Base-by-base conservation (phyloP, 1,140 invertebrate species). In the Papilio xuthus region DNA sequence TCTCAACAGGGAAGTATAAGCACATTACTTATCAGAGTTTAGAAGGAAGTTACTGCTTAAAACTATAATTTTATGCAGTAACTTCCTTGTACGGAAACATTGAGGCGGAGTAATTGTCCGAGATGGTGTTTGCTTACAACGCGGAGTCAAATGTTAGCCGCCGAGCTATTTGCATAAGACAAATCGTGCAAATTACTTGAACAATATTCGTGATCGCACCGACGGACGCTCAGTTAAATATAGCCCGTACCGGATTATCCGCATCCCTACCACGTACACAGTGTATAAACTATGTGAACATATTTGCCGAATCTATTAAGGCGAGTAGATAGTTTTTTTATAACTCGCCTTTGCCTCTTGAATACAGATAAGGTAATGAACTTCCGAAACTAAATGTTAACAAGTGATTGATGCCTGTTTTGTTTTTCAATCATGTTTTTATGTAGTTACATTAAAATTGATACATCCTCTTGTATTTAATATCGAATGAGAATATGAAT, bases 171-270 rank as follows among this genome's bases (percentile, higher is more conserved):
- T 82, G 76, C 67, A 81, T 82, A 81, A 53, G 47, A 81, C 73
- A 78, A 71, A 71, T 81, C 9, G 77, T 77, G 75, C 71, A 70
- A 83, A 80, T 79, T 77, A 79, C 72, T 81, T 78, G 41, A 63
- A 78, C 72, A 81, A 83, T 78, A 84, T 80, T 83, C 75, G 75
- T 83, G 79, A 78, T 78, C 26, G 28, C 37, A 79, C 77, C 37
- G 37, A 81, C 56, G 60, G 37, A 81, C 56, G 60, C 56, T 74
- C 53, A 20, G 23, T 75, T 47, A 74, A 77, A 73, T 81, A 74
- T 79, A 44, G 50, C 32, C 20, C 56, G 20, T n/a, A 76, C 32
- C 50, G 74, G 56, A 76, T 76, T 76, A 76, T 75, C 72, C 72
- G 72, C 72, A 75, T 75, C 72, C 44, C 72, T 75, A 75, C 72